Evolutionary conservation across 1,140 invertebrate genomes (phyloP), one percentile per base, ranked within the genome.

Genomic region (Brachionus manjavacas): DNA sequence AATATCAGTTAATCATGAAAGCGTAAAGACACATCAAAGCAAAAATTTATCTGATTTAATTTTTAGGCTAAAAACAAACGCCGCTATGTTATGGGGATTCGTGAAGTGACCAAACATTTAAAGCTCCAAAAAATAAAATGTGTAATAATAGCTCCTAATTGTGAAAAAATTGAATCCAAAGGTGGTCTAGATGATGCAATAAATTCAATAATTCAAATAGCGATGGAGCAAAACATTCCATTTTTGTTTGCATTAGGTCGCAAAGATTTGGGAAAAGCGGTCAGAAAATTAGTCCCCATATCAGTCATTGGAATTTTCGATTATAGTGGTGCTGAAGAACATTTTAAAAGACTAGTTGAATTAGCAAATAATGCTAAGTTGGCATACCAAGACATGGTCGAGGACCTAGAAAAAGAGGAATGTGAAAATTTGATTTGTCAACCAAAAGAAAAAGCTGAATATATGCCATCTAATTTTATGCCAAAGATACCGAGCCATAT

Each of bases 71-170:
- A 89, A 84, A 85, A 86, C 11, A 92, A 91, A 86, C 85, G 91
- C 35, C 88, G 92, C 46, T 88, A 91, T 72, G 91, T 93, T 0
- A 86, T 91, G 76, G 92, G 92, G 0, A 89, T 93, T 46, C 90
- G 91, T 25, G 92, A 93, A 86, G 90, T 92, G 0, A 89, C 90
- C 16, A 92, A 91, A 81, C 90, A 91, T 85, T 86, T 93, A 31
- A 88, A 89, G 55, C 86, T 92, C 31, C 90, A 90, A 43, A 92
- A 92, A 86, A 87, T 93, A 2, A 92, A 91, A 86, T 87, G 92
- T 85, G 86, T 93, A 1, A 88, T 93, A 2, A 88, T 93, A 80
- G 92, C 92, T 8, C 90, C 92, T 2, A 90, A 91, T 85, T 86
- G 91, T 86, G 90, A 91, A 85, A 90, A 90, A 84, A 89, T 90